phyloP scores from a whole-genome alignment of 2,113 vertebrate species.

The Macaca nemestrina region DNA sequence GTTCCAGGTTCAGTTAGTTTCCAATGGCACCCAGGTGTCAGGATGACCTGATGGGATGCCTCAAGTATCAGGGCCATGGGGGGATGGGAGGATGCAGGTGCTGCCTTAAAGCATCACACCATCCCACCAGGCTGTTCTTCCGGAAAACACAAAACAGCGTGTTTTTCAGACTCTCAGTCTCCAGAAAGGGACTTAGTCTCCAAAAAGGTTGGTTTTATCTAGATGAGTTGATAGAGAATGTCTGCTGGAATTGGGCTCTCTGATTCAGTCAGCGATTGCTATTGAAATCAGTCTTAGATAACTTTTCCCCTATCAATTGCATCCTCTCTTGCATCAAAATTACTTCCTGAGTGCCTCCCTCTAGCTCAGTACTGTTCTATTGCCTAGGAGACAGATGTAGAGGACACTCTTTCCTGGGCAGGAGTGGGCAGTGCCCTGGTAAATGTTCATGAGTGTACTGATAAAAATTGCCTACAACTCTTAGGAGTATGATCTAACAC shows the following conservation, averaged over 20 bases:
- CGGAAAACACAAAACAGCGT: background rate
- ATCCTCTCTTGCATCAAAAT: background rate
- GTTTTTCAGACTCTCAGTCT: background rate
- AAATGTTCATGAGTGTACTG: background rate
- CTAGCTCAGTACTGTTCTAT: rapidly evolving
- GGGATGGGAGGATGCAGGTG: background rate
- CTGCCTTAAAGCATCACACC: background rate
- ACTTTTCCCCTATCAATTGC: background rate
- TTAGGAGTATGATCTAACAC: background rate
- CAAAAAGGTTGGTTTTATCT: background rate
- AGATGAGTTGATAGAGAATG: background rate
- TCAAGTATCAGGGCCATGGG: background rate
- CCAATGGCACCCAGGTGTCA: background rate
- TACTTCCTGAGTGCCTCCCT: background rate
- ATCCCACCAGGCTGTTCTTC: background rate
- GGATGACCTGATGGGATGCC: background rate
- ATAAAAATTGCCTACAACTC: background rate
- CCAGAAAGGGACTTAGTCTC: background rate
- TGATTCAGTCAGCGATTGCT: background rate
- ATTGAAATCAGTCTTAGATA: background rate
- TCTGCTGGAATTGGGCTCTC: background rate
- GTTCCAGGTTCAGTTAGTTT: background rate
- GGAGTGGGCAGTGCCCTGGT: no score
- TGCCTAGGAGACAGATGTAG: background rate
- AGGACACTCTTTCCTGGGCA: background rate